Percentiles rank a stretch among this genome's conserved stretches.
These are phyloP conservation scores for Chaetops frenatus DNA, from an alignment of 2,113 vertebrate species.

Conservation along the genomic window DNA sequence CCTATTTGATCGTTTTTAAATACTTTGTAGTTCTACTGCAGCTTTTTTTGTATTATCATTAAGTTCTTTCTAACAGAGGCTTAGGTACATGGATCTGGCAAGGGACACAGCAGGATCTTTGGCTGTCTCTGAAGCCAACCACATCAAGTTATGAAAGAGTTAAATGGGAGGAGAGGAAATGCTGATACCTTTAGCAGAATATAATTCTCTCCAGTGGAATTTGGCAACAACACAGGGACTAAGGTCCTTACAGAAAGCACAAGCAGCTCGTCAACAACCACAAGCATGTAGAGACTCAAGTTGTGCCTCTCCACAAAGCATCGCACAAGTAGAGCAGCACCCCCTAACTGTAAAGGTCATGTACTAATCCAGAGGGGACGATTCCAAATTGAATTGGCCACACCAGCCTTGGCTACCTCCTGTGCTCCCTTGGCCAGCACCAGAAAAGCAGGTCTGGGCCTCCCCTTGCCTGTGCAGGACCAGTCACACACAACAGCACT, in stretches of 20 bases:
- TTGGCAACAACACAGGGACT: conserved; percentile 2
- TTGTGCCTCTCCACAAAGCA: background rate
- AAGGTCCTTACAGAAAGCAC: background rate
- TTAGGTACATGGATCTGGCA: background rate
- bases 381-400: background rate
- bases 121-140: background rate
- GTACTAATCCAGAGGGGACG: background rate
- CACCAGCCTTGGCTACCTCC: background rate
- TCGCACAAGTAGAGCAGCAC: background rate
- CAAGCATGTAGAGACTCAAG: background rate
- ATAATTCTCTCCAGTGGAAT: conserved; percentile 52
- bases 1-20: background rate
- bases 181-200: conserved; percentile 44
- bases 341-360: background rate
- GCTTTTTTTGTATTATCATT: background rate
- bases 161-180: conserved; percentile 36
- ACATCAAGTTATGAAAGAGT: background rate
- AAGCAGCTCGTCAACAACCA: background rate
- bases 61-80: background rate
- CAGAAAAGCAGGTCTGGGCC: background rate
- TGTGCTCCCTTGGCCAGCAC: background rate
- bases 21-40: background rate
- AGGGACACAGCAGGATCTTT: background rate
- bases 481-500: background rate
- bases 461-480: background rate